Percentiles rank a stretch among this genome's conserved stretches.
Conservation (phyloP, 2,797 vertebrate species). For the Simalia tracyae region DNA sequence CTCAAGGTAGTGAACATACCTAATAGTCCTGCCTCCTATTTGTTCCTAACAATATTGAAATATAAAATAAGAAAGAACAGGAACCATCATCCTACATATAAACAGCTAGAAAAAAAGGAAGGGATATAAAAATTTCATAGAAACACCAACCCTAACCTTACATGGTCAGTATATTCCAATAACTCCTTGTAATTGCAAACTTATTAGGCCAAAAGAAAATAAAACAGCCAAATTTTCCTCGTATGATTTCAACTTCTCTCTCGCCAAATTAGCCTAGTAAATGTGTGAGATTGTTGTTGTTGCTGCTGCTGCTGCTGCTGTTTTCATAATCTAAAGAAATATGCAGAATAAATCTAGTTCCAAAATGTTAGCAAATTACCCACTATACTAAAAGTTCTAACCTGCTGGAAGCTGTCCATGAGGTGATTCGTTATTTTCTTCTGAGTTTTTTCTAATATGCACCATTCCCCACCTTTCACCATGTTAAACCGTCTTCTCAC, state of each 20-base stretch:
- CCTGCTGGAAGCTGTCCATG: slow-evolving; percentile 83
- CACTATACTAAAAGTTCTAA: slow-evolving; percentile 58
- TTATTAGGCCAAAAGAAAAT: slow-evolving; percentile 46
- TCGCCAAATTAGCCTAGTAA: slow-evolving; percentile 53
- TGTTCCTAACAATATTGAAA: slow-evolving; percentile 38
- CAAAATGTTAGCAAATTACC: slow-evolving; percentile 45
- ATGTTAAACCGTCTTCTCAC: slow-evolving; percentile 84
- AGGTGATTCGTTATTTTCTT: slow-evolving; percentile 59
- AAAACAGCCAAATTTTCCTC: slow-evolving; percentile 50
- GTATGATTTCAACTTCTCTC: slow-evolving; percentile 62
- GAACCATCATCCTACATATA: slow-evolving; percentile 57
- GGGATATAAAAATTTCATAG: slow-evolving; percentile 65
- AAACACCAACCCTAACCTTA: slow-evolving; percentile 63
- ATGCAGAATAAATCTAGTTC: slow-evolving; percentile 42
- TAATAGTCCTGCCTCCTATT: too few relatives aligned
- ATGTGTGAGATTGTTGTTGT: slow-evolving; percentile 34
- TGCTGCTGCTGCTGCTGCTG: not conserved
- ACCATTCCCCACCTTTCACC: slow-evolving; percentile 65
- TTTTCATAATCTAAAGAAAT: slow-evolving; percentile 36
- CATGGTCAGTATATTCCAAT: slow-evolving; percentile 63
- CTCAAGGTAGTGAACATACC: too few relatives aligned
- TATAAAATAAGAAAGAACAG: slow-evolving; percentile 44
- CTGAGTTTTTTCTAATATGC: slow-evolving; percentile 67
- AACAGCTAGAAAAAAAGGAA: slow-evolving; percentile 68
- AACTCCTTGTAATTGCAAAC: slow-evolving; percentile 73